Conservation (phyloP, 1,140 invertebrate species). For the Aphis gossypii region DNA sequence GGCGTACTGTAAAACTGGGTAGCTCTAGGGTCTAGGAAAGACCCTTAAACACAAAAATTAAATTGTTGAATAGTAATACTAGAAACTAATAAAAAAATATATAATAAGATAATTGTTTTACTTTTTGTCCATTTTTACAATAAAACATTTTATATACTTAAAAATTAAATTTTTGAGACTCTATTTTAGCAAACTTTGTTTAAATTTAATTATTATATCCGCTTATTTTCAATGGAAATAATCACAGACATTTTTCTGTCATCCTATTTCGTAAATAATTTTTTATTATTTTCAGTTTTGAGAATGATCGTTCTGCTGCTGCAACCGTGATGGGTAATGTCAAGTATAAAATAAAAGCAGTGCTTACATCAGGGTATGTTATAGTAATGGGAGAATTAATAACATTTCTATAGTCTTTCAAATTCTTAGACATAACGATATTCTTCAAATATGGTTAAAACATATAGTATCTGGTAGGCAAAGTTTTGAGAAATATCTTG, state of each 20-base stretch:
- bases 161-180: neutral
- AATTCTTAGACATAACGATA: neutral
- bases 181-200: neutral
- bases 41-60: neutral
- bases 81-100: neutral
- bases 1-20: neutral
- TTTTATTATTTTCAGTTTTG: conserved; percentile 38
- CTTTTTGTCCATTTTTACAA: neutral
- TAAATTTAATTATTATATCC: neutral
- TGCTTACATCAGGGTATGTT: conserved; percentile 13
- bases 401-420: neutral
- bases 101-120: neutral
- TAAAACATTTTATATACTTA: neutral
- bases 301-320: neutral
- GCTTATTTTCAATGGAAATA: neutral
- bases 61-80: too few species aligned
- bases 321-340: neutral
- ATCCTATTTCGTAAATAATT: neutral
- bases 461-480: neutral
- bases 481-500: neutral
- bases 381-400: neutral
- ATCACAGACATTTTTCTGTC: neutral
- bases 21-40: too few species aligned
- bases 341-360: conserved; percentile 17
- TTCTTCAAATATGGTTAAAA: neutral